phyloP scores from a whole-genome alignment of 2,888 invertebrate genomes.

The Apodemia zela region DNA sequence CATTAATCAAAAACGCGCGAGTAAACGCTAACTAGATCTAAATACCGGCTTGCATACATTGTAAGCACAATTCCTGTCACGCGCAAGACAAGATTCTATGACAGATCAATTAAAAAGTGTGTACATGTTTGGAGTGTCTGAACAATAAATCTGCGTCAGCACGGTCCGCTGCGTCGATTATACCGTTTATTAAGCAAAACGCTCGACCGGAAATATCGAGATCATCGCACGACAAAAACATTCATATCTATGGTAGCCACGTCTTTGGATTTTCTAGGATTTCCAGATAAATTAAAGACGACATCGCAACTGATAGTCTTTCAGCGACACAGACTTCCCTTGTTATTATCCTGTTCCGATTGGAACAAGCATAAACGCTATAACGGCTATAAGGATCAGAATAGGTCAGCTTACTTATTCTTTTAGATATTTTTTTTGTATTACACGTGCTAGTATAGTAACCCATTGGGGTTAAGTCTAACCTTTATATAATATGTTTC shows the following conservation, averaged over 20 bases:
- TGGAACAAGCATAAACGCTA: no score
- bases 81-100: background rate
- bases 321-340: background rate
- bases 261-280: background rate
- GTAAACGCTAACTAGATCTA: background rate
- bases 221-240: slow-evolving; percentile 46
- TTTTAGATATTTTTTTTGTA: no score
- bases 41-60: background rate
- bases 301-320: background rate
- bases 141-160: slow-evolving; percentile 45
- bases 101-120: slow-evolving; percentile 14
- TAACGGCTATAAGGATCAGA: no score
- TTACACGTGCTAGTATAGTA: no score
- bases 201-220: slow-evolving; percentile 56
- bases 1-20: background rate
- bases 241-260: slow-evolving; percentile 34
- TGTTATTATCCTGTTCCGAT: no score
- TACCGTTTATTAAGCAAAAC: slow-evolving; percentile 61
- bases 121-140: slow-evolving; percentile 6
- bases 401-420: no score
- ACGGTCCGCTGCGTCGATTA: slow-evolving; percentile 55
- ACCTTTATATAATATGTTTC: no score
- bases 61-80: background rate
- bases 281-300: background rate
- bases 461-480: no score